Evolutionary conservation across 2,797 vertebrate species (phyloP), one percentile per base, ranked within the genome.

Genomic region (Streptopelia turtur): DNA sequence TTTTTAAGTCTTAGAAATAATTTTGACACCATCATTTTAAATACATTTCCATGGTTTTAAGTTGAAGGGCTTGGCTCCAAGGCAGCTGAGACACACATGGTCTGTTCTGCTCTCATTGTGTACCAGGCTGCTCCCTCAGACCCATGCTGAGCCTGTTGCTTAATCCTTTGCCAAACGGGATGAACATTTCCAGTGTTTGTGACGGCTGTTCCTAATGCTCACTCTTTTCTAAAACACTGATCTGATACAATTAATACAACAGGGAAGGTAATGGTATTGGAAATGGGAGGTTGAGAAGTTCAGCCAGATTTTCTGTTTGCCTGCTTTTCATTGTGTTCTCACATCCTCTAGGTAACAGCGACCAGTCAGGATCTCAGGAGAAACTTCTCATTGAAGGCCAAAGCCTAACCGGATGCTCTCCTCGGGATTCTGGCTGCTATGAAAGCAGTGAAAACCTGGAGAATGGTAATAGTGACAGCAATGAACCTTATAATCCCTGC

Each of bases 361-460:
- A 99, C 93, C 98, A 99, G 92, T 98, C 99, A 0, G 99, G 99
- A 55, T 99, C 99, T 96, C 99, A 99, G 98, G 99, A 99, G 97
- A 99, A 99, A 97, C 98, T 99, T 87, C 98, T 99, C 43, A 98
- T 98, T 16, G 99, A 99, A 86, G 98, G 98, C 52, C 98, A 97
- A 65, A 98, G 98, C 92, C 97, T 98, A 93, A 98, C 98, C 9
- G 98, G 99, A 52, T 98, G 99, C 97, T 99, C 99, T 80, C 99
- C 99, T 1, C 98, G 99, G 57, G 99, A 99, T 97, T 99, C 99
- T 1, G 99, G 99, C 43, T 99, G 99, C 98, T 99, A 99, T 1
- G 99, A 99, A 97, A 99, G 99, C 98, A 99, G 98, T 79, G 99
- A 99, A 98, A 99, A 99, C 97, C 98, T 99, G 97, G 99, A 99